Base-by-base conservation (phyloP, 2,797 vertebrate species). In the Pipistrellus pygmaeus region DNA sequence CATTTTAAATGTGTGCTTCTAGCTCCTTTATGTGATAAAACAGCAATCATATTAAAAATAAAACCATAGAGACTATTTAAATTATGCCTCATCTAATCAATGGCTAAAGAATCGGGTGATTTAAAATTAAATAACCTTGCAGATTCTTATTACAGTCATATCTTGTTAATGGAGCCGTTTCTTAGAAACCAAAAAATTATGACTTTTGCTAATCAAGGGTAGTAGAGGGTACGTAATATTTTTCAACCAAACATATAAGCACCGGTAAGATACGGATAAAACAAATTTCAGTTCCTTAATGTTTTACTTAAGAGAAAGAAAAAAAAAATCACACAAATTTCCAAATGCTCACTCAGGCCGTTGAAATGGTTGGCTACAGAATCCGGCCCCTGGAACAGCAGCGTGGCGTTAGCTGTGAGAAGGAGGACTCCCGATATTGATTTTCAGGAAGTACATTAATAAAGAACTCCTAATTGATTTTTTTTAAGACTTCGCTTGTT, bases 381-480 rank as follows among this genome's bases (percentile, higher is more conserved):
- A 84, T 30, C 6, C 2, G 53, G 86, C 84, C 85, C 93, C 55
- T 93, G 90, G 97, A 96, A 97, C 60, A 20, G 46, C 15, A 88
- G 2, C 10, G 53, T 0, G 1, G 84, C 82, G 90, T 94, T 97
- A 93, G 96, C 93, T 68, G 86, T 7, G 62, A 84, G 76, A 46
- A 97, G 93, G 95, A 94, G n/a, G 20, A 92, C 71, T 96, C 95
- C 96, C 68, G 85, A 95, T 98, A 98, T 95, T 87, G 97, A 98
- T 97, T 97, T 96, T 93, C 88, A 97, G 91, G 93, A 96, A 97
- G 96, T 62, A 96, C 73, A 95, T 97, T 97, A 97, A 97, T 98
- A 98, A 98, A 97, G 97, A 97, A 97, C 96, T 96, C 97, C 97
- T 98, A 98, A 98, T 98, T 98, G 98, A 98, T 98, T 98, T 98